A percentile compares a stretch with the other conserved stretches of the same genome.
Evolutionary conservation across 1,140 invertebrate genomes (phyloP).

Genomic region (Drosophila arizonae): DNA sequence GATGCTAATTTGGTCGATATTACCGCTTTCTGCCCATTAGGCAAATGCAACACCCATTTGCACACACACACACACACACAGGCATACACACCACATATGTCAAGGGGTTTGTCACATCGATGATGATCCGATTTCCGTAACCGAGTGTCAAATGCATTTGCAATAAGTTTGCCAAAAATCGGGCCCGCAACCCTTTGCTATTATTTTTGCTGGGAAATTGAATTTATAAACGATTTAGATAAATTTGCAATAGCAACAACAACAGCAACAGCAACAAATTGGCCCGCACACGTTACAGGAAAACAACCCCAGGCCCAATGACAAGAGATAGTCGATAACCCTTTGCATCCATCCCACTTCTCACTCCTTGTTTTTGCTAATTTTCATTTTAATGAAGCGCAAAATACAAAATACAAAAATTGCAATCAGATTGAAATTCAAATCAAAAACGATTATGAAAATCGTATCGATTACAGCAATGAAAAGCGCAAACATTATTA

Average conservation of each 20-base stretch:
- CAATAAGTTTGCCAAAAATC: slow-evolving; percentile 70
- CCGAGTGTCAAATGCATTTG: slow-evolving; percentile 69
- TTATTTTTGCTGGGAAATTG: slow-evolving; percentile 39
- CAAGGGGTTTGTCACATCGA: slow-evolving; percentile 57
- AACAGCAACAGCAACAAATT: slow-evolving; percentile 49
- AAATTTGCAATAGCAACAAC: slow-evolving; percentile 57
- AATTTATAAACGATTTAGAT: slow-evolving; percentile 77
- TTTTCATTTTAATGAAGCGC: slow-evolving; percentile 77
- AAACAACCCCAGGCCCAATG: slow-evolving; percentile 35
- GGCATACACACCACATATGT: slow-evolving; percentile 21
- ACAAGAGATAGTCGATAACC: slow-evolving; percentile 6
- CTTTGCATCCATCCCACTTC: slow-evolving; percentile 6
- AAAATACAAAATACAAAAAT: slow-evolving; percentile 50
- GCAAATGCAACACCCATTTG: slow-evolving; percentile 51
- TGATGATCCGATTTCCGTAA: slow-evolving; percentile 43
- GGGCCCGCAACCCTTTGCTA: slow-evolving; percentile 12
- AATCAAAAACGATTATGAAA: slow-evolving; percentile 53
- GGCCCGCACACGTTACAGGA: slow-evolving; percentile 30
- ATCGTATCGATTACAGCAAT: slow-evolving; percentile 66
- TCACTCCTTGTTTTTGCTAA: slow-evolving; percentile 62
- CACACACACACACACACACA: slow-evolving; percentile 18
- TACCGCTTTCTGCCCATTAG: slow-evolving; percentile 60
- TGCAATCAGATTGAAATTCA: slow-evolving; percentile 23
- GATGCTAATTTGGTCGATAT: slow-evolving; percentile 45
- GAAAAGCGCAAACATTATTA: slow-evolving; percentile 52